These are phyloP conservation scores for Pegea sp. DNA, from an alignment of 23 tunicate genomes.

Conservation along the genomic window DNA sequence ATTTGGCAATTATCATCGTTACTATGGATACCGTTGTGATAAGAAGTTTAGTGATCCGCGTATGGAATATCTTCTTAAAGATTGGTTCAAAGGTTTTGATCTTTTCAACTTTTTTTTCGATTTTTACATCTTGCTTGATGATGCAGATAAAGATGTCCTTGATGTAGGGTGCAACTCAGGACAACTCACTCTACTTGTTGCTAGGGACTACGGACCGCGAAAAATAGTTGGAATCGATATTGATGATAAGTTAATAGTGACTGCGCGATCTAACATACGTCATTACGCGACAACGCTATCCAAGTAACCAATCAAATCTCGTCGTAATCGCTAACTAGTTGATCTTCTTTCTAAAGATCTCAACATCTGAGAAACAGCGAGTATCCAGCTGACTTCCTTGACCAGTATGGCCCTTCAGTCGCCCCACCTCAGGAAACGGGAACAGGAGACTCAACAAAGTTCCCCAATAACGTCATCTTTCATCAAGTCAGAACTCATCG, in stretches of 20 bases:
- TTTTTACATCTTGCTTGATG: not conserved
- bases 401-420: conserved; percentile 49
- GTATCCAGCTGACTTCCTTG: conserved; percentile 63
- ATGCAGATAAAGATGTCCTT: conserved; percentile 70
- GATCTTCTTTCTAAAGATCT: not conserved
- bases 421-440: conserved; percentile 69
- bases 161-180: conserved; percentile 98
- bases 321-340: not conserved
- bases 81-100: conserved; percentile 70
- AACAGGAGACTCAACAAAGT: conserved; percentile 29
- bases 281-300: conserved; percentile 58
- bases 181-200: conserved; percentile 81
- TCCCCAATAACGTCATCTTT: conserved; percentile 86
- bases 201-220: conserved; percentile 70
- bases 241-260: conserved; percentile 52
- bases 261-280: conserved; percentile 57
- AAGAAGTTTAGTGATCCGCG: conserved; percentile 77
- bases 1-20: conserved; percentile 80
- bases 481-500: conserved; percentile 61
- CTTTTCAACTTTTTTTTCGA: not conserved
- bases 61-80: conserved; percentile 51
- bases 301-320: conserved; percentile 7
- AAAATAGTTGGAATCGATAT: conserved; percentile 93
- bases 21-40: conserved; percentile 85
- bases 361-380: no score